Conservation (phyloP, 2,888 invertebrate genomes). For the Melieria omissa region DNA sequence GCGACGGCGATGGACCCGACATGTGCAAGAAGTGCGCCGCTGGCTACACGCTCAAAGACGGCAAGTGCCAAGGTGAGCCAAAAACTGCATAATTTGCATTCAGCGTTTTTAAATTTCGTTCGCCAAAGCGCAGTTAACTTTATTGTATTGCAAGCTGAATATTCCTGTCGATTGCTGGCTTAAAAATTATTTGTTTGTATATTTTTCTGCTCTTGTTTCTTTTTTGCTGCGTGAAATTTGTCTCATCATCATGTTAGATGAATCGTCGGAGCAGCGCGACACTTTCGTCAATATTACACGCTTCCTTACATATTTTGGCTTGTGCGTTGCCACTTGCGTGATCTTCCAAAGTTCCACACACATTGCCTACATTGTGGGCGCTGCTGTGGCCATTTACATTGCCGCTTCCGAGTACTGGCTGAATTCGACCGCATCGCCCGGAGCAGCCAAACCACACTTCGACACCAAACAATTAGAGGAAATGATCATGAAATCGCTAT, state of each 20-base stretch:
- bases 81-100: neutral
- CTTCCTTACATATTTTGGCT: slow-evolving; percentile 86
- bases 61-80: slow-evolving; percentile 79
- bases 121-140: neutral
- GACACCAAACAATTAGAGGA: slow-evolving; percentile 65
- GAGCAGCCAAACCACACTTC: slow-evolving; percentile 58
- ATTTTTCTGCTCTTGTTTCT: too few relatives aligned
- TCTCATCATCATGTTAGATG: slow-evolving; percentile 61
- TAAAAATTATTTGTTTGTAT: too few relatives aligned
- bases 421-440: slow-evolving; percentile 55
- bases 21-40: slow-evolving; percentile 86
- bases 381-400: slow-evolving; percentile 84
- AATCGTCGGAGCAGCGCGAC: slow-evolving; percentile 69
- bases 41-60: slow-evolving; percentile 78
- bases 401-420: slow-evolving; percentile 85
- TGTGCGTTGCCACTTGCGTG: slow-evolving; percentile 86
- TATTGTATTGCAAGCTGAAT: neutral
- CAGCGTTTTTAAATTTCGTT: neutral
- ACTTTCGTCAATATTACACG: slow-evolving; percentile 73
- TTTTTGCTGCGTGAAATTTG: neutral
- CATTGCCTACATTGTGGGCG: slow-evolving; percentile 81
- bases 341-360: slow-evolving; percentile 83
- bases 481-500: slow-evolving; percentile 63
- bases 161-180: too few relatives aligned
- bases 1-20: slow-evolving; percentile 90